These are phyloP conservation scores for Trachymyrmex septentrionalis DNA, from an alignment of 1,140 invertebrate genomes.

Conservation along the genomic window DNA sequence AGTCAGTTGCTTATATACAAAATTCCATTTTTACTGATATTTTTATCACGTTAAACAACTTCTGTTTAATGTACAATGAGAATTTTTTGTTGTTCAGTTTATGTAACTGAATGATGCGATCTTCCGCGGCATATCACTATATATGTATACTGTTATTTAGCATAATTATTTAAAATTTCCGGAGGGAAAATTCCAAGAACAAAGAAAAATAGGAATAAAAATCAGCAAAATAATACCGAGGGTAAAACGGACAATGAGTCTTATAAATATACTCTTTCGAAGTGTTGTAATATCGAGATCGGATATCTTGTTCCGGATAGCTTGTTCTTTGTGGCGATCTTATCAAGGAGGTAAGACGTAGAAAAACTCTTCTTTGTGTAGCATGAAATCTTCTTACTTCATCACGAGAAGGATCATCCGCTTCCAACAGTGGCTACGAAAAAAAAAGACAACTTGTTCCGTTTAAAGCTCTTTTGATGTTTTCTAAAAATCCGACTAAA, in stretches of 20 bases:
- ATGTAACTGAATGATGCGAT: not conserved
- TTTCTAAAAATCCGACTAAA: not conserved
- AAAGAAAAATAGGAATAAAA: slow-evolving; percentile 9
- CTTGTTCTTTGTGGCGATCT: slow-evolving; percentile 46
- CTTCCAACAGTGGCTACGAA: slow-evolving; percentile 22
- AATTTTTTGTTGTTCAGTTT: not conserved
- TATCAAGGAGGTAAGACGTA: slow-evolving; percentile 50
- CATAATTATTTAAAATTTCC: slow-evolving; percentile 9
- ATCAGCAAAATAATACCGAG: slow-evolving; percentile 1
- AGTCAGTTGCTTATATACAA: not conserved
- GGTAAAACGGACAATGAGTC: not conserved
- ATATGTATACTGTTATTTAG: not conserved
- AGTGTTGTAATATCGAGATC: slow-evolving; percentile 64
- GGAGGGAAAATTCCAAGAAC: not conserved
- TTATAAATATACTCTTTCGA: slow-evolving; percentile 62
- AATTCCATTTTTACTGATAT: not conserved
- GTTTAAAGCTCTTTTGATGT: slow-evolving; percentile 27
- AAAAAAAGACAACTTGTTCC: slow-evolving; percentile 8
- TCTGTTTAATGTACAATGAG: not conserved
- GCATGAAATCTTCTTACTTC: slow-evolving; percentile 54
- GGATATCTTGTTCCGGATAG: slow-evolving; percentile 57
- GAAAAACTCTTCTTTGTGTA: slow-evolving; percentile 45
- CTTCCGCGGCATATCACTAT: not conserved
- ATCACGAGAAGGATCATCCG: slow-evolving; percentile 47
- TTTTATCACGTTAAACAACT: not conserved